These are phyloP conservation scores for Sarcophaga variegata DNA, from an alignment of 2,888 invertebrate species.

Conservation along the genomic window DNA sequence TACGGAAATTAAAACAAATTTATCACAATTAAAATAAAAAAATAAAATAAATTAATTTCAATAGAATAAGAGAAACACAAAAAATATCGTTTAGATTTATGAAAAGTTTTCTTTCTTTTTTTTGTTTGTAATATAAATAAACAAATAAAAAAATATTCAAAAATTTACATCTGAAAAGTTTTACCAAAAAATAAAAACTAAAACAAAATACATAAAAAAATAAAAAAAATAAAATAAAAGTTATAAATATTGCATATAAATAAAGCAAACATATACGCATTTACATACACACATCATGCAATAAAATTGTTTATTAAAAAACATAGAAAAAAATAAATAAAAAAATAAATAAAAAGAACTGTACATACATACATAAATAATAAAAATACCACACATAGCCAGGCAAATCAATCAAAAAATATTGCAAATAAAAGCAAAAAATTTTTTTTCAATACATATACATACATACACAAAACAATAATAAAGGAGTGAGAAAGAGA, in stretches of 20 bases:
- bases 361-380: constrained; percentile 18
- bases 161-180: constrained; percentile 33
- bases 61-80: too few relatives aligned
- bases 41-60: not conserved
- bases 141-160: not conserved
- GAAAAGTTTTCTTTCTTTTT: not conserved
- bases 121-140: not conserved
- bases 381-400: not conserved
- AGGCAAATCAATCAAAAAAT: constrained; percentile 19
- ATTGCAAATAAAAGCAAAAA: constrained; percentile 29
- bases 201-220: constrained; percentile 24
- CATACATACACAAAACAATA: too few relatives aligned
- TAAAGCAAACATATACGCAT: constrained; percentile 40
- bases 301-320: constrained; percentile 14
- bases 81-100: too few relatives aligned
- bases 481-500: too few relatives aligned
- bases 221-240: constrained; percentile 7
- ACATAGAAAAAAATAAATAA: constrained; percentile 7
- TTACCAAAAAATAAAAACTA: constrained; percentile 6
- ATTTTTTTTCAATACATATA: not conserved
- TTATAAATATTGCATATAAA: constrained; percentile 16
- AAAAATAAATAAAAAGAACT: constrained; percentile 29
- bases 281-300: constrained; percentile 4
- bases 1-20: not conserved
- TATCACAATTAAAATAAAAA: not conserved